Base-by-base conservation (phyloP, 2,888 invertebrate genomes). In the Conops quadrifasciatus region DNA sequence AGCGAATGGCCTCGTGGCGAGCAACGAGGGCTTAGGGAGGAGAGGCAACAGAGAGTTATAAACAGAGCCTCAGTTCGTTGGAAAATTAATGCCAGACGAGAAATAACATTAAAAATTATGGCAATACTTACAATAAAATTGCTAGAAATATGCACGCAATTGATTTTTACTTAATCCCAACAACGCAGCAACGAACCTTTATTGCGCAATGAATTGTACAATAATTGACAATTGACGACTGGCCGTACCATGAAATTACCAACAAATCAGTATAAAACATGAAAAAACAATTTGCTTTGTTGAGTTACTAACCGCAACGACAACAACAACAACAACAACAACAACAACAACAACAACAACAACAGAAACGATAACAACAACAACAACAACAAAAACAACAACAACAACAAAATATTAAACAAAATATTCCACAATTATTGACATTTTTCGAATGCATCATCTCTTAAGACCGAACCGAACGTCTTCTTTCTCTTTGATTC, bases 91-190 rank as follows among this genome's bases (percentile, higher is more conserved):
- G 68, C 36, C 11, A 30, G 21, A 28, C 16, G 45, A 59, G 24
- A 24, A 62, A 62, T 62, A 62, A 43, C 15, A 62, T 13, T 62
- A 45, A 62, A 63, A 63, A 47, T 65, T 53, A 43, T 49, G 30
- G 56, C 56, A 58, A 60, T 28, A 60, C 36, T 60, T 60, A 43
- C 45, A 26, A 70, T 71, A 63, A 64, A 66, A 66, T 60, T 53
- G 19, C 53, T 43, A 43, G 36, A 60, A 64, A 30, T 65, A 65
- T 60, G 59, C 62, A 26, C 21, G 43, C 43, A 19, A 45, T 15
- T 59, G 45, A 60, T 56, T 28, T 24, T 65, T 30, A 51, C 62
- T 16, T 49, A n/a, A 4, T 4, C 36, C 51, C 26, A 24, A 26
- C 58, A 58, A 28, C 28, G 15, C 58, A 7, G 5, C 26, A 26